Evolutionary conservation across 2,888 invertebrate species (phyloP).

Genomic region (Agriopis marginaria): DNA sequence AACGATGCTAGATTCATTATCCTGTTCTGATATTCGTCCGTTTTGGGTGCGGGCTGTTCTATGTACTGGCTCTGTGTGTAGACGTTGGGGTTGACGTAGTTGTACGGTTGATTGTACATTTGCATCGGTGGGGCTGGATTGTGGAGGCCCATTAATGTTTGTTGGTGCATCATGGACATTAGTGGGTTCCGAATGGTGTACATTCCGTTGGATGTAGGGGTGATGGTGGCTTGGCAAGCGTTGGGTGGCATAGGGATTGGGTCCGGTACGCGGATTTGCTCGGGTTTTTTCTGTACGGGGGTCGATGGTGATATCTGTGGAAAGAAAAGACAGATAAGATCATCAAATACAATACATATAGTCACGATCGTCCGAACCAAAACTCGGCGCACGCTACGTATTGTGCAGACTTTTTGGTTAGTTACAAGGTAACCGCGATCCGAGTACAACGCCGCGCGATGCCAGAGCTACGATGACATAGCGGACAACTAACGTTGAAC

Average conservation of each 20-base stretch:
- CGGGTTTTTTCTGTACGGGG: constrained; percentile 65
- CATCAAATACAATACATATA: no score
- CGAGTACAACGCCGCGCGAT: no score
- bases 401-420: no score
- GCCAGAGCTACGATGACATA: no score
- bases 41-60: constrained; percentile 58
- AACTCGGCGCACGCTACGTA: no score
- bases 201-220: constrained; percentile 89
- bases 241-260: constrained; percentile 81
- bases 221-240: constrained; percentile 82
- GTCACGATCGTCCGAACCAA: no score
- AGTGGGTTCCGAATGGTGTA: constrained; percentile 93
- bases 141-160: constrained; percentile 67
- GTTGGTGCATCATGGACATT: constrained; percentile 84
- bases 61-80: constrained; percentile 55
- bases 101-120: constrained; percentile 61
- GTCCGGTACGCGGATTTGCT: constrained; percentile 74
- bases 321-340: background rate
- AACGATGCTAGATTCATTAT: constrained; percentile 79
- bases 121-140: constrained; percentile 57
- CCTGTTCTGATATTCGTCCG: constrained; percentile 69
- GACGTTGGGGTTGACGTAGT: constrained; percentile 67
- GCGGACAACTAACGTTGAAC: no score
- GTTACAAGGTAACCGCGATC: no score
- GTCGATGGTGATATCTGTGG: constrained; percentile 38